Percentiles rank a stretch among this genome's conserved stretches.
These are phyloP conservation scores for Hippoglossus stenolepis DNA, from an alignment of 2,113 vertebrate genomes.

Conservation along the genomic window DNA sequence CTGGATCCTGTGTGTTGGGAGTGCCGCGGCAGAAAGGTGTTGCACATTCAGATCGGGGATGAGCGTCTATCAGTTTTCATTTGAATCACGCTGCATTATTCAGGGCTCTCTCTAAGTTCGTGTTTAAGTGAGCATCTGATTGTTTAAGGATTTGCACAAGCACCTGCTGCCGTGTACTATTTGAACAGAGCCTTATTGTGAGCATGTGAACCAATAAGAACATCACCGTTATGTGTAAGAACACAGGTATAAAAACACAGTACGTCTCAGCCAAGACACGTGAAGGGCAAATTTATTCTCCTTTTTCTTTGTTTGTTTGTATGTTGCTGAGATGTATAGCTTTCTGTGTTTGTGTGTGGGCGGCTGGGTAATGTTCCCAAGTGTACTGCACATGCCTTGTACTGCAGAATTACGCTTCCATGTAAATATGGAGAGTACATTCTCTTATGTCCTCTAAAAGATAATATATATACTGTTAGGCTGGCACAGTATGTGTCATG, in stretches of 20 bases:
- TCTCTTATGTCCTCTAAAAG: background rate
- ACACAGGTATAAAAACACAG: background rate
- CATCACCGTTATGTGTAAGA: background rate
- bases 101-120: background rate
- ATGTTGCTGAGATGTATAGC: constrained; percentile 3
- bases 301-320: constrained; percentile 9
- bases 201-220: no score
- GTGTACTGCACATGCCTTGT: constrained; percentile 6
- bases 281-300: constrained; percentile 4
- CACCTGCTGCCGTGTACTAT: constrained; percentile 8
- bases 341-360: constrained; percentile 23
- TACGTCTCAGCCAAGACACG: no score
- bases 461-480: background rate
- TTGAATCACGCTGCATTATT: constrained; percentile 35
- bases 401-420: background rate
- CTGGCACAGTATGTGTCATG: background rate
- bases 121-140: constrained; percentile 17
- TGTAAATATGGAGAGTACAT: background rate
- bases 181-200: background rate
- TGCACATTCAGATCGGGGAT: constrained; percentile 34
- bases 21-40: constrained; percentile 30
- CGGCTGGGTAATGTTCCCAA: constrained; percentile 1
- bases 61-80: constrained; percentile 21
- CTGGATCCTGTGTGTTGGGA: constrained; percentile 20
- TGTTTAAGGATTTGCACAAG: constrained; percentile 46